Evolutionary conservation across 2,113 vertebrate species (phyloP).

Genomic region (Phodopus roborovskii): DNA sequence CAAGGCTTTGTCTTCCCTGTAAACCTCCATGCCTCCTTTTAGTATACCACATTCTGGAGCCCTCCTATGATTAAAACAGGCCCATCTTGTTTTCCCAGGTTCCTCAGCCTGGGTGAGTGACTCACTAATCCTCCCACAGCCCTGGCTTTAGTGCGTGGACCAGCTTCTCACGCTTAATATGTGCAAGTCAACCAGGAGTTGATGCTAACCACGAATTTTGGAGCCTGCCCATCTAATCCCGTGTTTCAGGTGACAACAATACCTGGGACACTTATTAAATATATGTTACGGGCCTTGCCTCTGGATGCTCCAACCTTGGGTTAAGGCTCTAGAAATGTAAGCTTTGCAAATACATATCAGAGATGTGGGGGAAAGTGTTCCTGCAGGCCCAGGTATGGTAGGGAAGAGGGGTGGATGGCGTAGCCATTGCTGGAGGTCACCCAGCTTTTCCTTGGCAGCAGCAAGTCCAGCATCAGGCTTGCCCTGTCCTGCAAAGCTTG

Average conservation of each 20-base stretch:
- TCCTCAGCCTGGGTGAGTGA: not conserved
- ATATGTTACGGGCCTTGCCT: not conserved
- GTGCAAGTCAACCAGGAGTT: not conserved
- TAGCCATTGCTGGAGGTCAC: not conserved
- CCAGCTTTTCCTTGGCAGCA: not conserved
- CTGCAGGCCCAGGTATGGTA: too few species aligned
- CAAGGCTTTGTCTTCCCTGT: not conserved
- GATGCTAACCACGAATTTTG: not conserved
- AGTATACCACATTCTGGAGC: not conserved
- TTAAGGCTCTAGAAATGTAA: not conserved
- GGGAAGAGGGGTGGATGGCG: not conserved
- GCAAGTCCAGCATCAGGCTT: not conserved
- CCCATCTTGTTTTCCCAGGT: not conserved
- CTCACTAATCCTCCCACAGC: not conserved
- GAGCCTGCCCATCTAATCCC: not conserved
- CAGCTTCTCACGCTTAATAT: accelerated
- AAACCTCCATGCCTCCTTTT: not conserved
- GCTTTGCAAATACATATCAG: not conserved
- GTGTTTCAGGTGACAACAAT: not conserved
- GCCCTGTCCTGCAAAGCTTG: not conserved
- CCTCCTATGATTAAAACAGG: not conserved
- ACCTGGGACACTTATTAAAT: not conserved
- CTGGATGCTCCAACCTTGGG: not conserved
- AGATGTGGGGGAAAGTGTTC: too few species aligned
- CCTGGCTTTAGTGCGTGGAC: not conserved